These are phyloP conservation scores for Callospermophilus lateralis DNA, from an alignment of 2,113 vertebrate genomes.

Conservation along the genomic window DNA sequence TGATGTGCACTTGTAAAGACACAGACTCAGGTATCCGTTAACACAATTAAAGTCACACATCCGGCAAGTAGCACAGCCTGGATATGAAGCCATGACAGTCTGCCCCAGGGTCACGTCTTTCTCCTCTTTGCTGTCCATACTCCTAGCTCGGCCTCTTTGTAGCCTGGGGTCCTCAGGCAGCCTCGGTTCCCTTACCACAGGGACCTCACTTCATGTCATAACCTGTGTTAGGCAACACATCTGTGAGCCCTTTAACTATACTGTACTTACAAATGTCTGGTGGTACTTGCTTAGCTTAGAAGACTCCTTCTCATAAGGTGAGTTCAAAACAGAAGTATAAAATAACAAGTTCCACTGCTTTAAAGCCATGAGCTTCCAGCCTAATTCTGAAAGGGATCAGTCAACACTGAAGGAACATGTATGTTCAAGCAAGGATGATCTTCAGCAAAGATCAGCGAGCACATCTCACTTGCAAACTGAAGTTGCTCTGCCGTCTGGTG, in stretches of 20 bases:
- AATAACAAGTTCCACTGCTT: slow-evolving; percentile 1
- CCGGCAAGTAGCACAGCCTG: not conserved
- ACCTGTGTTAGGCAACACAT: not conserved
- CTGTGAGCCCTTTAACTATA: not conserved
- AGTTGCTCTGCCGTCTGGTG: not conserved
- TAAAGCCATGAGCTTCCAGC: not conserved
- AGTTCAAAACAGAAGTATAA: not conserved
- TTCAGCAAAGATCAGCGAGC: not conserved
- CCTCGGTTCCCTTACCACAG: accelerated
- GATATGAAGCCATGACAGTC: not conserved
- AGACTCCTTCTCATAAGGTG: slow-evolving; percentile 10
- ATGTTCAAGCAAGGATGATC: not conserved
- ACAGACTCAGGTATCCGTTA: not conserved
- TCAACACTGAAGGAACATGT: not conserved
- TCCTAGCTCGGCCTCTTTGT: not conserved
- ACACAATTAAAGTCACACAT: not conserved
- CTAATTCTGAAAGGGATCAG: slow-evolving; percentile 42
- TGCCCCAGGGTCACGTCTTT: not conserved
- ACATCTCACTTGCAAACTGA: not conserved
- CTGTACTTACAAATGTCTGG: not conserved
- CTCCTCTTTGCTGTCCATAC: not conserved
- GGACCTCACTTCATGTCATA: not conserved
- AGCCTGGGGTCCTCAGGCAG: not conserved
- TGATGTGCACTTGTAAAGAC: not conserved
- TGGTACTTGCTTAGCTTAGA: not conserved